Evolutionary conservation across 2,797 vertebrate species (phyloP).

Genomic region (Lacerta viridis): DNA sequence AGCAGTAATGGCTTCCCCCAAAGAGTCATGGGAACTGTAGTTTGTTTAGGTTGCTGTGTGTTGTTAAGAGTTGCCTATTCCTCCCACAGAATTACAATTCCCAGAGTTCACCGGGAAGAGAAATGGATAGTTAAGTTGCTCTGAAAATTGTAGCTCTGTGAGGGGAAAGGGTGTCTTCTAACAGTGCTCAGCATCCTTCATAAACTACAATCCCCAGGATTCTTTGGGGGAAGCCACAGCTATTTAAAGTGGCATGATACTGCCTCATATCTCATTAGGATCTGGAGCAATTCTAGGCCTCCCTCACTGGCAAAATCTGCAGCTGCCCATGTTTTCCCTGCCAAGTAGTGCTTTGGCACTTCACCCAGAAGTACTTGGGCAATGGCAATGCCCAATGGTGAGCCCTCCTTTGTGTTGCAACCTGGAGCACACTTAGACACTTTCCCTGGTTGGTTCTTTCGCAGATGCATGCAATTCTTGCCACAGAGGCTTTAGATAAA

Average conservation of each 20-base stretch:
- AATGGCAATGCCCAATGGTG: background rate
- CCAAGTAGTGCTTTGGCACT: background rate
- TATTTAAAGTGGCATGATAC: too few relatives aligned
- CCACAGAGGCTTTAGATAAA: constrained; percentile 19
- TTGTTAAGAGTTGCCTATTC: too few relatives aligned
- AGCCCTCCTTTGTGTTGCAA: background rate
- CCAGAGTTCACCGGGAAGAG: too few relatives aligned
- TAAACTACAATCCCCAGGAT: too few relatives aligned
- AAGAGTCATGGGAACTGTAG: too few relatives aligned
- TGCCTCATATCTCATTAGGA: background rate
- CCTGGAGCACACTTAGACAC: background rate
- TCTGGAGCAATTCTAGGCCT: background rate
- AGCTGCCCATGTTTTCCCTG: background rate
- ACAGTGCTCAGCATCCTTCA: too few relatives aligned
- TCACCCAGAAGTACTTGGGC: background rate
- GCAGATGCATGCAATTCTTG: background rate
- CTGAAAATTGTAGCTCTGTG: too few relatives aligned
- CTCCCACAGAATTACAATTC: too few relatives aligned
- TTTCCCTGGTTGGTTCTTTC: background rate
- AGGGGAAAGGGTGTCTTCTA: too few relatives aligned
- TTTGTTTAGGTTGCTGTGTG: too few relatives aligned
- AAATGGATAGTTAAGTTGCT: background rate
- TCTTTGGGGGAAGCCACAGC: too few relatives aligned
- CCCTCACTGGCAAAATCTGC: background rate
- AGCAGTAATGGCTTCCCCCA: too few relatives aligned